Percentiles rank a stretch among this genome's conserved stretches.
Evolutionary conservation across 2,888 invertebrate species (phyloP).

Genomic region (Athetis lepigone): DNA sequence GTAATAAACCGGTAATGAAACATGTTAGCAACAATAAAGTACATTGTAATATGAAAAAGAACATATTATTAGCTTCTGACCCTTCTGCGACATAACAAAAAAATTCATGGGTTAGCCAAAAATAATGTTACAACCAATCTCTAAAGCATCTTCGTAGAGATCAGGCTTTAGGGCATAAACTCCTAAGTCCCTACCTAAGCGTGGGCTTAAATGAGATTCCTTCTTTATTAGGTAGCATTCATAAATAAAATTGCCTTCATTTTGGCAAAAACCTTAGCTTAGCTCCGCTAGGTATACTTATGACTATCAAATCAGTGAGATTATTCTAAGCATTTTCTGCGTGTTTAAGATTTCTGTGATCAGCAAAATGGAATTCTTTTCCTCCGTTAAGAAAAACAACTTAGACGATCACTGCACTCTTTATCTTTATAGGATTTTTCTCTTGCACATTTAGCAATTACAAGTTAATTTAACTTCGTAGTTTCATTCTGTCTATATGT

Average conservation of each 20-base stretch:
- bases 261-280: not conserved
- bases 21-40: no score
- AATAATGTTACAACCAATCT: not conserved
- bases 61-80: not conserved
- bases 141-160: not conserved
- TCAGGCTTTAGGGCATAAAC: not conserved
- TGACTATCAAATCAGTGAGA: not conserved
- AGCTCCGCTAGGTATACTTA: not conserved
- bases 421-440: constrained; percentile 25
- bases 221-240: not conserved
- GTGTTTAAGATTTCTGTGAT: constrained; percentile 6
- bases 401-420: constrained; percentile 12
- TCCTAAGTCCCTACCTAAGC: not conserved
- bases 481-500: constrained; percentile 19
- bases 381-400: constrained; percentile 14
- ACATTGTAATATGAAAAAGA: no score
- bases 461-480: constrained; percentile 6
- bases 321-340: constrained; percentile 5
- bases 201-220: not conserved
- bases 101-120: not conserved
- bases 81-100: not conserved
- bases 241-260: not conserved
- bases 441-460: constrained; percentile 10
- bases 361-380: constrained; percentile 16
- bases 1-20: no score